phyloP scores from a whole-genome alignment of 2,888 invertebrate species.

The Melinaea menophilus region DNA sequence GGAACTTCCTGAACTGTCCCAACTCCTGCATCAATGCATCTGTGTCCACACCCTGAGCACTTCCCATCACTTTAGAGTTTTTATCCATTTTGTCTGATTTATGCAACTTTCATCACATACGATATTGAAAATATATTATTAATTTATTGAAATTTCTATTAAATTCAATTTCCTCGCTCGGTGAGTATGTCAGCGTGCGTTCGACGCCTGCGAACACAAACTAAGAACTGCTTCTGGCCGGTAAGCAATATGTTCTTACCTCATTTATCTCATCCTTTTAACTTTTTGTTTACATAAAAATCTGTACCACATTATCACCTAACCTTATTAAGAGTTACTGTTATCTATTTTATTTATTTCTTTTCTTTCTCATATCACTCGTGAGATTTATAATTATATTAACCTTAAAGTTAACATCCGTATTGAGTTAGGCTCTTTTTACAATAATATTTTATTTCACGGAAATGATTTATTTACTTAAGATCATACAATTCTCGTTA shows the following conservation, averaged over 20 bases:
- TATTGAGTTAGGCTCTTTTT: no score
- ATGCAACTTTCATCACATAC: not conserved
- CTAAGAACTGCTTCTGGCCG: not conserved
- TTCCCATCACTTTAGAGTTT: not conserved
- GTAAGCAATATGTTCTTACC: not conserved
- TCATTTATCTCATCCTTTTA: not conserved
- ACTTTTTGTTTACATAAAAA: not conserved
- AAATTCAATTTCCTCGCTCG: not conserved
- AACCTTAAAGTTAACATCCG: no score
- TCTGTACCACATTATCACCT: no score
- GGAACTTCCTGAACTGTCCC: slow-evolving; percentile 61
- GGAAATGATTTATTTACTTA: no score
- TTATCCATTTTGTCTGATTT: not conserved
- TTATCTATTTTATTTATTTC: no score
- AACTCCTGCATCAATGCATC: slow-evolving; percentile 63
- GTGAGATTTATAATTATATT: no score
- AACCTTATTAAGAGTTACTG: no score
- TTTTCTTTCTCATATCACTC: no score
- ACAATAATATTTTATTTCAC: no score
- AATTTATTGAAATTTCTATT: not conserved
- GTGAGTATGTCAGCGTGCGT: not conserved
- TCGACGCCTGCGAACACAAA: slow-evolving; percentile 1
- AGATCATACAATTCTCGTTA: no score
- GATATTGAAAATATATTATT: not conserved
- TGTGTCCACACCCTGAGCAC: slow-evolving; percentile 44